Evolutionary conservation across 1,140 invertebrate species (phyloP), one percentile per base, ranked within the genome.

Genomic region (Drosophila oshimai): DNA sequence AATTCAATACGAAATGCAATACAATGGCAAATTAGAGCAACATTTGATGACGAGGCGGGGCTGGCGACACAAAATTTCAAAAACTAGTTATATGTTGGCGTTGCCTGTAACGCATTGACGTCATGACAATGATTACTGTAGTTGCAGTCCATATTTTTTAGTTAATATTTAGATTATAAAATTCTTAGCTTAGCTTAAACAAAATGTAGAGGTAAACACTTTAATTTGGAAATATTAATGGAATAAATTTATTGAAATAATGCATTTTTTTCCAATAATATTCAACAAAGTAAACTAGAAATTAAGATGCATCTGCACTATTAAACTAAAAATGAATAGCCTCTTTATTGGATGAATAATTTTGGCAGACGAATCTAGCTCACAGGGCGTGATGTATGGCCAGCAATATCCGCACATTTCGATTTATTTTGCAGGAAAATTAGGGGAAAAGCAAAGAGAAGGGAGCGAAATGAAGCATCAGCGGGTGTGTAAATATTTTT

Each of bases 21-120:
- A 81, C 72, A 81, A 81, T 73, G 68, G 13, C 36, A 76, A 81
- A 81, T 81, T 81, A 81, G 77, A 83, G 70, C 60, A 61, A 46
- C 33, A 62, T 75, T 75, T 75, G 77, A 64, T 45, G 57, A 50
- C 31, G 57, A 73, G 49, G 42, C 49, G 69, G 24, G 47, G 17
- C 47, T 29, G 33, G 31, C 41, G 42, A 29, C 51, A 62, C 28
- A 36, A 15, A 47, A 53, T 42, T 39, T 62, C 18, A 22, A 15
- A 18, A 13, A 50, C 24, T 49, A 24, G 57, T 50, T 37, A 49
- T 77, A 58, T 36, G 36, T 74, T 67, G 28, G 73, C 41, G 62
- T 54, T 29, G 51, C 5, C 53, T 42, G 36, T 24, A 29, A 42
- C 33, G 20, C 42, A 50, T 36, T 65, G 41, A 55, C 58, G 71